Evolutionary conservation across 2,113 vertebrate species (phyloP), one percentile per base, ranked within the genome.

Genomic region (Melospiza georgiana): DNA sequence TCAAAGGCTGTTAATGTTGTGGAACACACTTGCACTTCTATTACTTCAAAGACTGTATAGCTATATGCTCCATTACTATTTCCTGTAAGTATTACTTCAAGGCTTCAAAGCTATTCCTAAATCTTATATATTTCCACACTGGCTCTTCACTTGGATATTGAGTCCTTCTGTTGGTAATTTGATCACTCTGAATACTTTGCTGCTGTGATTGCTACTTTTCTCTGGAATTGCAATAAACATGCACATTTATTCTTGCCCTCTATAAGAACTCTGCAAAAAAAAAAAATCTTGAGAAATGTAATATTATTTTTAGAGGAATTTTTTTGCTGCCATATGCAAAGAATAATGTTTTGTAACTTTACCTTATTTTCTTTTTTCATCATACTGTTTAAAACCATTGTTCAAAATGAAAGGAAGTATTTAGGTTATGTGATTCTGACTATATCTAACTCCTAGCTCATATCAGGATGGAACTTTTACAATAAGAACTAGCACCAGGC

Each of bases 1-100:
- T 77, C 79, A 86, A 80, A 93, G 86, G 79, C 83, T 77, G 27
- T 71, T 94, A 71, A 86, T 81, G 68, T 62, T 80, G 54, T 77
- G 68, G 86, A 93, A 96, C 72, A 84, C 48, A 31, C 37, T 51
- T 80, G 54, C 46, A 66, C 21, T 78, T 72, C 61, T 46, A 33
- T 49, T 68, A 76, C 57, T 91, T 89, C 72, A 86, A 91, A 59
- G 63, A 39, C 41, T 77, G 10, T 24, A 69, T 30, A 74, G 75
- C 67, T 69, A 66, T 65, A 73, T 0, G 6, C 46, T 80, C 59
- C 59, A 74, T 77, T 92, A 74, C 31, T 83, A 35, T 35, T 84
- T 94, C 55, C 39, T 85, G 13, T 63, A 89, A 86, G 84, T 54
- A 43, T 35, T 54, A 69, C 46, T 90, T 84, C 51, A 77, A 84